These are phyloP conservation scores for Esox lucius DNA, from an alignment of 2,797 vertebrate genomes.

Conservation along the genomic window DNA sequence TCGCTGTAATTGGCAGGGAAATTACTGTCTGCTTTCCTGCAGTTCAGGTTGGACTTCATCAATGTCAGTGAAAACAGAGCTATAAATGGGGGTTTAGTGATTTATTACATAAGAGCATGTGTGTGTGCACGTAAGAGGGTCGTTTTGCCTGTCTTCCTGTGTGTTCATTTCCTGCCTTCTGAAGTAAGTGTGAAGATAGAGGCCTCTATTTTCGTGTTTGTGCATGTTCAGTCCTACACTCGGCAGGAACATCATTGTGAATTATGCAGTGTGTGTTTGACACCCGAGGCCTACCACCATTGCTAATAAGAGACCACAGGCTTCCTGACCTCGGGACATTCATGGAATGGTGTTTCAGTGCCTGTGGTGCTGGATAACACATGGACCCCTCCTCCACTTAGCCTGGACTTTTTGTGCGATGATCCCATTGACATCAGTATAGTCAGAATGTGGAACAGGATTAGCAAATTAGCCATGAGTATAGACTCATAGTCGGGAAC, in stretches of 20 bases:
- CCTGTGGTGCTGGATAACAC: slow-evolving; percentile 3
- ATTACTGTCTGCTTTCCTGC: slow-evolving; percentile 30
- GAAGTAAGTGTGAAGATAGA: background rate
- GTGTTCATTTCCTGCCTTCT: background rate
- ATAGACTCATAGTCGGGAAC: slow-evolving; percentile 5
- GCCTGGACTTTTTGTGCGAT: background rate
- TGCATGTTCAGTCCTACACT: background rate
- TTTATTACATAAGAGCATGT: background rate
- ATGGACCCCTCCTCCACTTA: background rate
- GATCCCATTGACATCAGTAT: background rate
- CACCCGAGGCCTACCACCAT: slow-evolving; percentile 12
- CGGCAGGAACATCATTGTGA: slow-evolving; percentile 14
- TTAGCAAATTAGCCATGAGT: background rate
- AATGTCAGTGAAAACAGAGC: slow-evolving; percentile 11
- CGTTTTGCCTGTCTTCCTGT: background rate
- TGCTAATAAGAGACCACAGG: slow-evolving; percentile 22
- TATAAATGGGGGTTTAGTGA: background rate
- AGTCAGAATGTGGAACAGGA: background rate
- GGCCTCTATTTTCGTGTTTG: slow-evolving; percentile 6
- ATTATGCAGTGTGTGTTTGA: slow-evolving; percentile 16
- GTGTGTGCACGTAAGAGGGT: background rate
- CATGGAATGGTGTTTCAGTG: slow-evolving; percentile 15
- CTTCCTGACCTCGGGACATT: slow-evolving; percentile 21
- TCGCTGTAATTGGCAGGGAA: slow-evolving; percentile 51
- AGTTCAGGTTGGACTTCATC: slow-evolving; percentile 12